Evolutionary conservation across 2,888 invertebrate species (phyloP).

Genomic region (Ormyrus labotus): DNA sequence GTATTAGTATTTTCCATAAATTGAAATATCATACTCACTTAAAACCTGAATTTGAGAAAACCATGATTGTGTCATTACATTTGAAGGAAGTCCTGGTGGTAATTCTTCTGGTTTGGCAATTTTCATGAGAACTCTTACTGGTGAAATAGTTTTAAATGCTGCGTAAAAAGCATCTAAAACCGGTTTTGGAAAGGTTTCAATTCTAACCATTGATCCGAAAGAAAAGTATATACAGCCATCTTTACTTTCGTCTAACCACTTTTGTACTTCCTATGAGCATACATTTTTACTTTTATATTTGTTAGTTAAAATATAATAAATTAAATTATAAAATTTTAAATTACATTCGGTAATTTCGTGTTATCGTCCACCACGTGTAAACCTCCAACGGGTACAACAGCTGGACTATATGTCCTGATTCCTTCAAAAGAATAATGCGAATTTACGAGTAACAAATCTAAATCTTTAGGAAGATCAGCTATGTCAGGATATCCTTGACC

Average conservation of each 20-base stretch:
- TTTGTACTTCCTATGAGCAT: slow-evolving; percentile 65
- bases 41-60: slow-evolving; percentile 67
- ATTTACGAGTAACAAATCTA: slow-evolving; percentile 76
- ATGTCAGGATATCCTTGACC: slow-evolving; percentile 48
- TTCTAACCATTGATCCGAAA: slow-evolving; percentile 72
- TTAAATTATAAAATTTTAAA: neutral
- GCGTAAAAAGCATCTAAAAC: slow-evolving; percentile 63
- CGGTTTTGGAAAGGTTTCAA: slow-evolving; percentile 68
- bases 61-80: slow-evolving; percentile 69
- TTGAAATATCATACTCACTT: slow-evolving; percentile 57
- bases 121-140: slow-evolving; percentile 69
- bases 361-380: slow-evolving; percentile 71
- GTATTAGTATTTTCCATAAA: slow-evolving; percentile 4
- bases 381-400: slow-evolving; percentile 79
- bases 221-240: slow-evolving; percentile 70
- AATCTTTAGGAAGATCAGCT: slow-evolving; percentile 64
- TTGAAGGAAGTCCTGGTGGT: slow-evolving; percentile 67
- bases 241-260: slow-evolving; percentile 69
- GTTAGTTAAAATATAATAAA: neutral
- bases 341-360: slow-evolving; percentile 25
- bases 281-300: neutral
- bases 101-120: slow-evolving; percentile 67
- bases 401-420: slow-evolving; percentile 75
- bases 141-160: slow-evolving; percentile 67
- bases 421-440: slow-evolving; percentile 78